Conservation (phyloP, 2,797 vertebrate species). For the Allobates femoralis region DNA sequence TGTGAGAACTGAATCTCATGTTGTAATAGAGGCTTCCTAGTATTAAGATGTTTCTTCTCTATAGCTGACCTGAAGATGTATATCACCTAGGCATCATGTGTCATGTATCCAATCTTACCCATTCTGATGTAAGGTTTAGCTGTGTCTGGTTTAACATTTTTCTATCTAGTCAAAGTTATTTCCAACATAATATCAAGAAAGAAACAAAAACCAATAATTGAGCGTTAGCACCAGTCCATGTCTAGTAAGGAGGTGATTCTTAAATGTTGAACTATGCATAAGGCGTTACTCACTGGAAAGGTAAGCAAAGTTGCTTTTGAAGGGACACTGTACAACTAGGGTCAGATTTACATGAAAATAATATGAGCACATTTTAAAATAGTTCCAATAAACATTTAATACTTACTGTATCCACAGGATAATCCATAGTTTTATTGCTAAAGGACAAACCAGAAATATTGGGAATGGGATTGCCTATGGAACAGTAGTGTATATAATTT, state of each 20-base stretch:
- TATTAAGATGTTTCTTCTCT: neutral
- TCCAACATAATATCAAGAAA: neutral
- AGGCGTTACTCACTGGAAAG: neutral
- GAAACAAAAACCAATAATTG: neutral
- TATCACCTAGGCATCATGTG: neutral
- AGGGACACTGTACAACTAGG: neutral
- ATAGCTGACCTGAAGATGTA: neutral
- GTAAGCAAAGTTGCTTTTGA: neutral
- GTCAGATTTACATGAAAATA: neutral
- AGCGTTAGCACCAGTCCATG: neutral
- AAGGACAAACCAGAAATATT: no score
- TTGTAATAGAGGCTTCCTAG: neutral
- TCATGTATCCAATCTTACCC: neutral
- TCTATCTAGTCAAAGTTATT: neutral
- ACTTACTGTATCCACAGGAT: no score
- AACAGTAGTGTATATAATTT: no score
- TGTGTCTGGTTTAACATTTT: no score
- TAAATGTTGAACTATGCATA: neutral
- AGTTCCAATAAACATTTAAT: no score
- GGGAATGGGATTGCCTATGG: no score
- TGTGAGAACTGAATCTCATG: neutral
- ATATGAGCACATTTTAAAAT: neutral
- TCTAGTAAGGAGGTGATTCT: neutral
- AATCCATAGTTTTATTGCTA: no score
- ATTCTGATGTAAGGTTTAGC: neutral